Percentiles rank a stretch among this genome's conserved stretches.
phyloP scores from a whole-genome alignment of 1,140 invertebrate species.

The Gyrodactylus bullatarudis region DNA sequence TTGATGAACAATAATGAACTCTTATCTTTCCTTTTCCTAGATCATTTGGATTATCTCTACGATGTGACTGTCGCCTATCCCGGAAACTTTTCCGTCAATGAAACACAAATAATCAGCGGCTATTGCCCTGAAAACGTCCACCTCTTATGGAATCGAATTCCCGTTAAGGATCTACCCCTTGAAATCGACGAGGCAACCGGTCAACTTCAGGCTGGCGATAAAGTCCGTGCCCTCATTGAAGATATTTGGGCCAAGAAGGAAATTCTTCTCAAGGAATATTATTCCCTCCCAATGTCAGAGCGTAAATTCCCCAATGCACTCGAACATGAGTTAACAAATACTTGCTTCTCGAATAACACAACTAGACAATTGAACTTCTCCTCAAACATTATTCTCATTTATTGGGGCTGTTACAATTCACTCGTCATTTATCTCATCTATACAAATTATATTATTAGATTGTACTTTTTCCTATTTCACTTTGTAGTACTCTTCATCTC shows the following conservation, averaged over 20 bases:
- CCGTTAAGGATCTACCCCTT: constrained; percentile 4
- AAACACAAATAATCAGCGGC: constrained; percentile 12
- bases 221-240: neutral
- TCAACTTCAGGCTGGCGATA: neutral
- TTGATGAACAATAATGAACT: too few relatives aligned
- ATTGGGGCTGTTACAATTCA: neutral
- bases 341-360: neutral
- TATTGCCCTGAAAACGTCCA: constrained; percentile 14
- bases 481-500: neutral
- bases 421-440: neutral
- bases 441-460: neutral
- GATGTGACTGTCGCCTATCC: constrained; percentile 15
- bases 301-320: neutral
- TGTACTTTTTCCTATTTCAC: neutral
- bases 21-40: too few relatives aligned
- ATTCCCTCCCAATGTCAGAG: neutral
- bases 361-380: neutral
- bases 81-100: constrained; percentile 12
- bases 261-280: neutral
- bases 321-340: neutral
- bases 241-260: neutral
- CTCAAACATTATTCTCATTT: neutral
- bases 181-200: neutral
- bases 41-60: constrained; percentile 12
- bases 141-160: constrained; percentile 12